These are phyloP conservation scores for Cisticola juncidis DNA, from an alignment of 2,113 vertebrate genomes.

Conservation along the genomic window DNA sequence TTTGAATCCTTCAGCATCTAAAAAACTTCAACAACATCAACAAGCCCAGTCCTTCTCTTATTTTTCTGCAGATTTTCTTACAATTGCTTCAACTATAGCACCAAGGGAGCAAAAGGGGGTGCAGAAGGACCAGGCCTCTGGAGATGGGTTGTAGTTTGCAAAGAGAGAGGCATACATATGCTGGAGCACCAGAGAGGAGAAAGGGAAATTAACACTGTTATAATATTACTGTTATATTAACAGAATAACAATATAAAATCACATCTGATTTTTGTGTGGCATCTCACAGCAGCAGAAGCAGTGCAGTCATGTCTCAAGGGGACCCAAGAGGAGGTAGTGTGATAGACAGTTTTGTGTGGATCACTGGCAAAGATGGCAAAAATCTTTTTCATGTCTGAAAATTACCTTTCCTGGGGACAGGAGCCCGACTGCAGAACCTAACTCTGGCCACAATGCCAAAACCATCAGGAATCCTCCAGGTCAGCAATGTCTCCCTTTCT, in stretches of 20 bases:
- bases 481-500: background rate
- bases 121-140: background rate
- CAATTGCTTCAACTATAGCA: background rate
- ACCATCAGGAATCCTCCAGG: background rate
- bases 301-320: background rate
- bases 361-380: background rate
- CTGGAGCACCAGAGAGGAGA: background rate
- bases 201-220: background rate
- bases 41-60: background rate
- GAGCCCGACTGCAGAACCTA: background rate
- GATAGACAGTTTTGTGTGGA: background rate
- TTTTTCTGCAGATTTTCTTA: background rate
- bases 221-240: background rate
- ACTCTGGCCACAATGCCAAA: background rate
- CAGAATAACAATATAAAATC: background rate
- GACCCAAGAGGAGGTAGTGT: background rate
- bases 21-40: background rate
- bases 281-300: background rate
- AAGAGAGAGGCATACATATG: background rate
- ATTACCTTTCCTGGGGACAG: background rate
- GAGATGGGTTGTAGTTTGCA: background rate
- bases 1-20: background rate
- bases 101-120: background rate
- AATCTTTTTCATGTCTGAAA: background rate
- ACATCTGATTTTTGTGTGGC: background rate